Conservation (phyloP, 1,140 invertebrate genomes). For the Whitmania pigra region DNA sequence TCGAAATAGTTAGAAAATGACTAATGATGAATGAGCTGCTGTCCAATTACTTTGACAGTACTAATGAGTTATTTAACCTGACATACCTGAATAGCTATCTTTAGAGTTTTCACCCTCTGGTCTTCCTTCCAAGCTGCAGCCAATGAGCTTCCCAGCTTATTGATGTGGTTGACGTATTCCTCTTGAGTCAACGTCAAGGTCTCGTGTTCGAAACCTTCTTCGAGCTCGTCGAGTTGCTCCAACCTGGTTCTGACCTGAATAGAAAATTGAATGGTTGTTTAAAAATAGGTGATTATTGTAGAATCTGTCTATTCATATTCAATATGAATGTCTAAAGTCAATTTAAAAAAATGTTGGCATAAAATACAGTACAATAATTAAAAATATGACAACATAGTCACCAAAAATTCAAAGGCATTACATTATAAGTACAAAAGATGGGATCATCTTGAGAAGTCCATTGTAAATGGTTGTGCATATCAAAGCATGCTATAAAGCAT, state of each 20-base stretch:
- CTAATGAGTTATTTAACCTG: no score
- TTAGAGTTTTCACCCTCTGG: conserved; percentile 84
- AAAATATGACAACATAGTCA: no score
- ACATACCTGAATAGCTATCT: conserved; percentile 74
- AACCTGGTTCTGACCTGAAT: conserved; percentile 66
- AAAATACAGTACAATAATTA: neutral
- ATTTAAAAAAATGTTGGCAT: neutral
- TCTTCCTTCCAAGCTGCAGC: conserved; percentile 78
- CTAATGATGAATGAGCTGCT: no score
- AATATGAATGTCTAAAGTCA: neutral
- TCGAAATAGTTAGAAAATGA: no score
- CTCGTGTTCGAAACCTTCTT: conserved; percentile 68
- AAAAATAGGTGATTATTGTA: conserved; percentile 2
- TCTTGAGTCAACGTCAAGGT: conserved; percentile 72
- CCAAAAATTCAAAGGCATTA: no score
- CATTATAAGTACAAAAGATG: no score
- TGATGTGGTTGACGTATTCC: conserved; percentile 75
- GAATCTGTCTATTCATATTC: neutral
- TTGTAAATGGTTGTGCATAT: neutral
- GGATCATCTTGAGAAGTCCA: no score
- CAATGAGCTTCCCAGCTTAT: conserved; percentile 76
- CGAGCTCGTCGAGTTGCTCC: conserved; percentile 86
- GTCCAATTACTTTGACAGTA: no score
- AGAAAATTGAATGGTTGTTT: conserved; percentile 24
- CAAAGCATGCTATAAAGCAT: no score